Conservation (phyloP, 2,113 vertebrate genomes). For the Nycticebus coucang region DNA sequence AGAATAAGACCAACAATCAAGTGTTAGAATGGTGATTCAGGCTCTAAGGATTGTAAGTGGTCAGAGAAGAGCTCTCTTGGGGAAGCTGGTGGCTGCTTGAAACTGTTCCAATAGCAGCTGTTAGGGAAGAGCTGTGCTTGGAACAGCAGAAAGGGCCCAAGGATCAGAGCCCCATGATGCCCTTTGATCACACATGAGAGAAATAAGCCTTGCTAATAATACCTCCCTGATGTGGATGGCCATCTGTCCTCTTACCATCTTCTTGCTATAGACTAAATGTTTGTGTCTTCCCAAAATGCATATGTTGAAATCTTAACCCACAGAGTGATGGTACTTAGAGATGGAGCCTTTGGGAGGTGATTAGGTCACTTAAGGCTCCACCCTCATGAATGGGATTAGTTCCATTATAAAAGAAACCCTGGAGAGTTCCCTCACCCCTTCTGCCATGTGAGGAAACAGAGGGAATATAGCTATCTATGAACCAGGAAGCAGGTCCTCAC, state of each 20-base stretch:
- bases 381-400: neutral
- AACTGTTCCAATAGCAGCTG: slow-evolving; percentile 40
- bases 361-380: neutral
- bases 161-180: neutral
- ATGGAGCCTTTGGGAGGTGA: neutral
- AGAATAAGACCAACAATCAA: slow-evolving; percentile 59
- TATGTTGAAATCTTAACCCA: neutral
- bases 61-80: slow-evolving; percentile 65
- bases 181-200: neutral
- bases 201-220: slow-evolving; percentile 31
- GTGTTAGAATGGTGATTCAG: slow-evolving; percentile 43
- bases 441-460: neutral
- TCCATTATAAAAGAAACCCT: neutral
- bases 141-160: slow-evolving; percentile 11
- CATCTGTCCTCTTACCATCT: slow-evolving; percentile 27
- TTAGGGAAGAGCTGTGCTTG: slow-evolving; percentile 43
- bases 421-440: neutral
- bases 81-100: slow-evolving; percentile 47
- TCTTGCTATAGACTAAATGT: neutral
- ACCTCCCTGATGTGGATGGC: neutral
- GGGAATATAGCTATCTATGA: neutral
- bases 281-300: neutral
- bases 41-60: slow-evolving; percentile 45
- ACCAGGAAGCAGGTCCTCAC: neutral
- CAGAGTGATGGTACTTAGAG: neutral